These are phyloP conservation scores for Protomyctophum bolini DNA, from an alignment of 2,113 vertebrate species.

Conservation along the genomic window DNA sequence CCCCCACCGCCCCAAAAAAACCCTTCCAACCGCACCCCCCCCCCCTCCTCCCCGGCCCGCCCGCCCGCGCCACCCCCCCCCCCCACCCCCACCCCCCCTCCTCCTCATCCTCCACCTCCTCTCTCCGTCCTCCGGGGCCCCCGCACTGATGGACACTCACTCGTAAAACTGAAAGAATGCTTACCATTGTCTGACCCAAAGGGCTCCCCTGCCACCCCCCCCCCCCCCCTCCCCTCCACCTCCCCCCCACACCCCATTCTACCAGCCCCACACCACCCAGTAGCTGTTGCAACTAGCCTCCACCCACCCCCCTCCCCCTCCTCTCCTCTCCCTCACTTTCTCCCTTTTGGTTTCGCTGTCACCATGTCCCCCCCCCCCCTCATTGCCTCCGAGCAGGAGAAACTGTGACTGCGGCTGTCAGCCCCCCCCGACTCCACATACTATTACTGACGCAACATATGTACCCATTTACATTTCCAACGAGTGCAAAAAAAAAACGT, in stretches of 20 bases:
- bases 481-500: conserved; percentile 33
- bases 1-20: conserved; percentile 38
- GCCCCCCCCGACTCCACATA: conserved; percentile 59
- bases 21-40: no score
- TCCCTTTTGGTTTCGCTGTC: conserved; percentile 63
- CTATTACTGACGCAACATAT: conserved; percentile 50
- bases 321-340: conserved; percentile 55
- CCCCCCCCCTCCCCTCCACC: conserved; percentile 43
- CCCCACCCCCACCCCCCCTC: conserved; percentile 39
- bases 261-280: conserved; percentile 76
- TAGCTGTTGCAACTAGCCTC: conserved; percentile 69
- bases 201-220: conserved; percentile 74
- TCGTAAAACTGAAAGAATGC: conserved; percentile 96
- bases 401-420: conserved; percentile 72
- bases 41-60: no score
- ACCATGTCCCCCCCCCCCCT: conserved; percentile 39
- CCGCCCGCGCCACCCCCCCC: no score
- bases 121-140: conserved; percentile 78
- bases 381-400: conserved; percentile 62
- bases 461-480: conserved; percentile 69
- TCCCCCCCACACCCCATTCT: conserved; percentile 63
- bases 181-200: conserved; percentile 85
- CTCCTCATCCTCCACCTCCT: conserved; percentile 42
- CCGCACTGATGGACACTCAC: conserved; percentile 95
- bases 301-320: conserved; percentile 43